Evolutionary conservation across 2,797 vertebrate species (phyloP), one percentile per base, ranked within the genome.

Genomic region (Channallabes apus): DNA sequence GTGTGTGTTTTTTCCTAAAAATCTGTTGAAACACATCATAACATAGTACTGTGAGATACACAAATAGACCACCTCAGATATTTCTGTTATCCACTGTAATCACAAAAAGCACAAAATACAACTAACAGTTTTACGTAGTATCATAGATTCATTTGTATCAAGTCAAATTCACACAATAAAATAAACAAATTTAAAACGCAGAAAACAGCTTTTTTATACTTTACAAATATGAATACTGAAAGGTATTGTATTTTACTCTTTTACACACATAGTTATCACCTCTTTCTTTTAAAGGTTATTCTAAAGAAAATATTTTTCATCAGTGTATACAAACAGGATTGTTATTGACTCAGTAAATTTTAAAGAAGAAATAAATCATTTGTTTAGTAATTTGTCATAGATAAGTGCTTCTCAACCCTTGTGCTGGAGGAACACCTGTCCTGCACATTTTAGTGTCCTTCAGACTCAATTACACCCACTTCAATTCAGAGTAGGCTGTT

Each of bases 31-130:
- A 59, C 18, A 81, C 89, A 80, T 89, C 51, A 61, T 64, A 79
- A 89, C 86, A 72, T 32, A 87, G 89, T 90, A 92, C 92, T 93
- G 92, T 92, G 91, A 93, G 91, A 83, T 79, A 81, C 56, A 92
- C 89, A 91, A 90, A 88, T 90, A 92, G 88, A 91, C 90, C 92
- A 91, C 88, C 95, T 95, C 95, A 95, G 95, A 94, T 94, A 94
- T 94, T 92, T 91, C 87, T 91, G 85, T 90, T 78, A 90, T 93
- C 91, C 94, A 94, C 94, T 95, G 94, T 96, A 93, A 96, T 94
- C 92, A 90, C 64, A 82, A 85, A 75, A 91, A 88, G 77, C 80
- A 41, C 79, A 87, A 88, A 71, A 64, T 73, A 87, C 86, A 86
- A 86, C 41, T 87, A 86, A 86, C 41, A 88, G 41, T 67, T 80